A percentile compares a stretch with the other conserved stretches of the same genome.
phyloP scores from a whole-genome alignment of 1,140 invertebrate species.

The Aradophagus sp. region DNA sequence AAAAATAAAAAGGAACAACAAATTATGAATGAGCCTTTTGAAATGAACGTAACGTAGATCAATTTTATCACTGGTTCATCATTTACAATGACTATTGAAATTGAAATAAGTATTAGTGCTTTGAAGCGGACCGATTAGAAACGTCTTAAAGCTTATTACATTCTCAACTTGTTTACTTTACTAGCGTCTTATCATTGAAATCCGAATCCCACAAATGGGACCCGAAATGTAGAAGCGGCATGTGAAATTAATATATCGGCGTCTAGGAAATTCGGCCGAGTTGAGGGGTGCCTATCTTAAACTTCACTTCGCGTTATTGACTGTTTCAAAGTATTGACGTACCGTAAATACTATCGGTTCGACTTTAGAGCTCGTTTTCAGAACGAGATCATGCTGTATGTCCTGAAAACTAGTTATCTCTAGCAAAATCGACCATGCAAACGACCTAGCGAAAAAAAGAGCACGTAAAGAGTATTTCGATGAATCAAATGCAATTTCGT shows the following conservation, averaged over 20 bases:
- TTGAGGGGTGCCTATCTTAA: constrained; percentile 40
- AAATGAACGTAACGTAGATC: too few species aligned
- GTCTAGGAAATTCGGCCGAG: constrained; percentile 45
- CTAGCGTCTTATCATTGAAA: constrained; percentile 17
- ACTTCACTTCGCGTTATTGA: constrained; percentile 43
- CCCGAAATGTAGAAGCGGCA: constrained; percentile 26
- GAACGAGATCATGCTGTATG: too few species aligned
- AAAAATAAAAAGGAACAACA: too few species aligned
- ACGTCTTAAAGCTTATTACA: too few species aligned
- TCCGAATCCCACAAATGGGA: constrained; percentile 26
- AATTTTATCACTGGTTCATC: too few species aligned
- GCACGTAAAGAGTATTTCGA: too few species aligned
- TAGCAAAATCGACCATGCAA: not conserved
- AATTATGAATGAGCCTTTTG: too few species aligned
- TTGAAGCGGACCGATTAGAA: constrained; percentile 7
- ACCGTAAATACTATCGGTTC: constrained; percentile 20
- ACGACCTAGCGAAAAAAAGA: too few species aligned
- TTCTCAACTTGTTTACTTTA: too few species aligned
- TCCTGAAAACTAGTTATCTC: not conserved
- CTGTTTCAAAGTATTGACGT: constrained; percentile 46
- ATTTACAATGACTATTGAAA: too few species aligned
- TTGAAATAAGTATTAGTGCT: not conserved
- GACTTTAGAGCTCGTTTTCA: too few species aligned
- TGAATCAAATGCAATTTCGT: too few species aligned
- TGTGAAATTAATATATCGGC: constrained; percentile 50